Evolutionary conservation across 1,140 invertebrate genomes (phyloP).

Genomic region (Parapsyche elsis): DNA sequence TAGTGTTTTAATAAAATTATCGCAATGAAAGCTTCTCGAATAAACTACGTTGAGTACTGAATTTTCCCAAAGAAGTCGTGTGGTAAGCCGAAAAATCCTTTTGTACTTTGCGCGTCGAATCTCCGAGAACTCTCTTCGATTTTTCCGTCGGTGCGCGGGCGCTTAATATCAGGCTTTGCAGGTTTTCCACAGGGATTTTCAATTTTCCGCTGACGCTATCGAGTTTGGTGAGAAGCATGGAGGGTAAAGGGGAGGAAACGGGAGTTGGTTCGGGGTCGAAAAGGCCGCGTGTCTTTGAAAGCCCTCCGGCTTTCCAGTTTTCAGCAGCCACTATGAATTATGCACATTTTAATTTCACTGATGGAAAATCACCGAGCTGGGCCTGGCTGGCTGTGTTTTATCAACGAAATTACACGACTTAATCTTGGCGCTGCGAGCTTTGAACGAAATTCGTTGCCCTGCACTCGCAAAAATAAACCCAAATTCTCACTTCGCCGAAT

Average conservation of each 20-base stretch:
- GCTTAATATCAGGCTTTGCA: not conserved
- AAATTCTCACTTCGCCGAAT: too few species aligned
- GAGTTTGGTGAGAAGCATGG: not conserved
- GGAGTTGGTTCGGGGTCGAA: conserved; percentile 14
- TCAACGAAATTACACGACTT: conserved; percentile 43
- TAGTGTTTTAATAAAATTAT: too few species aligned
- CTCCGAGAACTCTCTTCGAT: not conserved
- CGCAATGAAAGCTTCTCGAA: too few species aligned
- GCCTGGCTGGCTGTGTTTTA: conserved; percentile 22
- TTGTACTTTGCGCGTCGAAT: too few species aligned
- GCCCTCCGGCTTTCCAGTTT: not conserved
- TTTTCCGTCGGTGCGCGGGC: not conserved
- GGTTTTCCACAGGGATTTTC: conserved; percentile 36
- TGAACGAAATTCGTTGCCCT: not conserved
- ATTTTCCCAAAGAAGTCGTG: too few species aligned
- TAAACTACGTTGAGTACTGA: too few species aligned
- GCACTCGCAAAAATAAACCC: not conserved
- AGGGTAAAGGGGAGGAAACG: not conserved
- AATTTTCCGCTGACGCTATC: conserved; percentile 34
- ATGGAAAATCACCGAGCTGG: conserved; percentile 45
- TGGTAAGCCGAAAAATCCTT: too few species aligned
- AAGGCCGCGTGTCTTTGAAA: conserved; percentile 33
- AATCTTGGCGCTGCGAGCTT: conserved; percentile 9
- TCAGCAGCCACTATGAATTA: conserved; percentile 40
- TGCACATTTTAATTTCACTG: conserved; percentile 50